phyloP scores from a whole-genome alignment of 2,888 invertebrate species.

The Cecidostiba fungosa region DNA sequence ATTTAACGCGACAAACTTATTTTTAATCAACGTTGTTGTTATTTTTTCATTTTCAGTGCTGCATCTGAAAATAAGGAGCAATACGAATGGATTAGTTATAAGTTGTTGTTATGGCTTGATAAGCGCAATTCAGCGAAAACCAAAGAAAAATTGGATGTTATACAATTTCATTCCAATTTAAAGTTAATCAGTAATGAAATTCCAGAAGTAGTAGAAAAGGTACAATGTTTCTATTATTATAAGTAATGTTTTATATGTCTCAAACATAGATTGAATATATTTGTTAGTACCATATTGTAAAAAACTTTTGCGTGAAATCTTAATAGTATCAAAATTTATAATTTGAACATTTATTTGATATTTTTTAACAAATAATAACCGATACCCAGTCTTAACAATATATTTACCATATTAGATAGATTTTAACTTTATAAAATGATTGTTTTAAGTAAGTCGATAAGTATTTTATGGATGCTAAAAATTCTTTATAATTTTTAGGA shows the following conservation, averaged over 20 bases:
- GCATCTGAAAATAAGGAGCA: conserved; percentile 62
- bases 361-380: too few relatives aligned
- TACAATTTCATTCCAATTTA: conserved; percentile 67
- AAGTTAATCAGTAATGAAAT: conserved; percentile 66
- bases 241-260: conserved; percentile 8
- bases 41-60: conserved; percentile 58
- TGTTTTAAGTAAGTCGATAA: conserved; percentile 8
- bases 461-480: not conserved
- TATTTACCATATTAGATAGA: too few relatives aligned
- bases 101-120: conserved; percentile 67
- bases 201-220: conserved; percentile 65
- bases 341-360: too few relatives aligned
- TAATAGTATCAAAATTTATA: not conserved
- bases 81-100: conserved; percentile 70
- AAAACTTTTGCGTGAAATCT: not conserved
- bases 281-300: not conserved
- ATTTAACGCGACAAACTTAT: conserved; percentile 14
- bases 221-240: conserved; percentile 34
- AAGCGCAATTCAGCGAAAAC: conserved; percentile 59
- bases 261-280: not conserved
- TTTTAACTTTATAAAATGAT: not conserved
- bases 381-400: too few relatives aligned
- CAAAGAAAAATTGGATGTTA: conserved; percentile 65
- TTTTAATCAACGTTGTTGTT: not conserved
- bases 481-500: conserved; percentile 49